Base-by-base conservation (phyloP, 2,113 vertebrate species). In the Erythrocebus patas region DNA sequence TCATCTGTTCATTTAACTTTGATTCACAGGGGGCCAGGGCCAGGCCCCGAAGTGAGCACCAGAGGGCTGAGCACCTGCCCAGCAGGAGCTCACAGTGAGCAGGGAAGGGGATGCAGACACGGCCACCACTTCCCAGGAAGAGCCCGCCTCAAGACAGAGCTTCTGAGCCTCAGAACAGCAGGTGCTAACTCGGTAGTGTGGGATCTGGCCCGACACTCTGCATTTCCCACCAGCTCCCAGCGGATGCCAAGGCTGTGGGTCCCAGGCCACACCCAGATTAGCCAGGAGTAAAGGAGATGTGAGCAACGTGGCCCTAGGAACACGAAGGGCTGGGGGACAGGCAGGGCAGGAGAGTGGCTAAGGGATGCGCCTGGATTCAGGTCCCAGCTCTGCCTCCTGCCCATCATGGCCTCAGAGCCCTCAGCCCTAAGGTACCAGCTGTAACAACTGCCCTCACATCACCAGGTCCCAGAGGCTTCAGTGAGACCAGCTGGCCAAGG, bases 401-500 rank as follows among this genome's bases (percentile, higher is more conserved):
- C 64, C 4, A 8, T 10, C 0, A 40, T 11, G 11, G 6, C 50
- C 5, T 0, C 16, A 1, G 8, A 6, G 7, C 11, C 72, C 48
- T 80, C 23, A 48, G 78, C 68, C 10, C 0, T 30, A 38, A 79
- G 91, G 52, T 3, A 61, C 72, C 73, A 22, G 3, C 16, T 10
- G 23, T 14, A 45, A 35, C 27, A 66, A 30, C 0, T 11, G n/a
- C 27, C 13, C 32, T 48, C 48, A 3, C 17, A 8, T 55, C 35
- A 45, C 38, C 61, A 25, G 30, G 48, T 55, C 14, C 35, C 73
- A 2, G 0, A 52, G 57, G 48, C 57, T 52, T 55, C 35, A 2
- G 20, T 27, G 64, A 81, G 22, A 70, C 25, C 20, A 52, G 59
- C 18, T 35, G 66, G 38, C 27, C 43, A 25, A 35, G 57, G 35